A percentile compares a stretch with the other conserved stretches of the same genome.
Conservation (phyloP, 2,113 vertebrate genomes). For the Cyphomyrus plagiostoma region DNA sequence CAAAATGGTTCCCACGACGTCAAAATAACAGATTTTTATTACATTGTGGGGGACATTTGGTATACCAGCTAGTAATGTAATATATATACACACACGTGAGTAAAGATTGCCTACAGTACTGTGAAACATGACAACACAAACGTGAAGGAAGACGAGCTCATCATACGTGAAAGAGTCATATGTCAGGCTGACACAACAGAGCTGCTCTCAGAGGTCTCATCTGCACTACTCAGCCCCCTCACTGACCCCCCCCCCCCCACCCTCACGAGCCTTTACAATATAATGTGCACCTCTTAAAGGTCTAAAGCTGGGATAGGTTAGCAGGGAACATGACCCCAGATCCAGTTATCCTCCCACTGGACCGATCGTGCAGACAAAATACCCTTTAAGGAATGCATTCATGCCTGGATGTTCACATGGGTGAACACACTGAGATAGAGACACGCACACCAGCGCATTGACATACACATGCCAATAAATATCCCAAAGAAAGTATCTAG, state of each 20-base stretch:
- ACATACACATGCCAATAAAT: not conserved
- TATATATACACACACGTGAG: not conserved
- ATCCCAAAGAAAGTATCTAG: not conserved
- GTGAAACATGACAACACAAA: not conserved
- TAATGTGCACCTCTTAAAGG: not conserved
- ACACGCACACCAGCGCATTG: not conserved
- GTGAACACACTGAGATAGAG: not conserved
- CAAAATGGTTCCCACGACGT: not conserved
- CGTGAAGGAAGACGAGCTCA: not conserved
- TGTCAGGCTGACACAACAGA: not conserved
- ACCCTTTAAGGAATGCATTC: not conserved
- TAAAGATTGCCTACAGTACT: not conserved
- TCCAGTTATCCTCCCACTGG: not conserved
- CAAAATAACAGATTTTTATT: not conserved
- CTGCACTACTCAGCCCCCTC: not conserved
- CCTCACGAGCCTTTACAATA: not conserved
- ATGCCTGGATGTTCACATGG: not conserved
- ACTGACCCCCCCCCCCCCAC: not conserved
- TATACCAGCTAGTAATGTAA: not conserved
- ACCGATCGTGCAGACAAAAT: not conserved
- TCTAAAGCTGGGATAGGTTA: not conserved
- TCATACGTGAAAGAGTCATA: not conserved
- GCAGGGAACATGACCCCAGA: not conserved
- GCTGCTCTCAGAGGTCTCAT: not conserved
- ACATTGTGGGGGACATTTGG: not conserved